These are phyloP conservation scores for Mus pahari DNA, from an alignment of 2,113 vertebrate genomes.

Conservation along the genomic window DNA sequence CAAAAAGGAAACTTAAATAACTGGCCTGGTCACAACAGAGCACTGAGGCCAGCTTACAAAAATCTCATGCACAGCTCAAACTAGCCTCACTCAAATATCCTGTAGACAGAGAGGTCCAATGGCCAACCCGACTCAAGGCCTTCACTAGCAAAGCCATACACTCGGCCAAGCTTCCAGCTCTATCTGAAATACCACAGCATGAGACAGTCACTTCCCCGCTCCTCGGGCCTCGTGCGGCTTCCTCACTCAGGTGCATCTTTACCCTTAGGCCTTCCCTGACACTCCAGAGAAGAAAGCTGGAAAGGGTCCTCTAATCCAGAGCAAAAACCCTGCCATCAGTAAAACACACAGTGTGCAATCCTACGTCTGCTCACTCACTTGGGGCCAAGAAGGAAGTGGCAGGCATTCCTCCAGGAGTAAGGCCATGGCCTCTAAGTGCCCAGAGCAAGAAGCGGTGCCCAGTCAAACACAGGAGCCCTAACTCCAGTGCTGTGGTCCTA, in stretches of 20 bases:
- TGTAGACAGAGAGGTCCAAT: background rate
- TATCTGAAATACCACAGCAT: background rate
- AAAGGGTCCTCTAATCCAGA: background rate
- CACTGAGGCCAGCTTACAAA: rapidly evolving
- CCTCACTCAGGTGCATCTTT: no score
- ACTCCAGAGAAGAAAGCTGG: background rate
- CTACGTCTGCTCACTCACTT: background rate
- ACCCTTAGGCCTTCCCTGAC: background rate
- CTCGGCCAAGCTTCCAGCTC: no score
- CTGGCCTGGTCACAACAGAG: background rate
- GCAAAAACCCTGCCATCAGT: background rate
- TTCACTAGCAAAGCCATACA: background rate
- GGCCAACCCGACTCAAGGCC: background rate
- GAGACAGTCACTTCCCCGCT: background rate
- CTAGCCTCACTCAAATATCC: background rate
- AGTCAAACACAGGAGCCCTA: background rate
- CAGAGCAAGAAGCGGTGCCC: background rate
- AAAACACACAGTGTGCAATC: rapidly evolving
- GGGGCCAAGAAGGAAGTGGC: no score
- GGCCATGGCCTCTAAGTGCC: background rate
- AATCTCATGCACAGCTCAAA: rapidly evolving
- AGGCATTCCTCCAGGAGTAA: background rate
- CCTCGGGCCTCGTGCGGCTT: background rate
- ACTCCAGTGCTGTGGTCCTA: no score
- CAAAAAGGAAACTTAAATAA: background rate